A percentile compares a stretch with the other conserved stretches of the same genome.
Conservation (phyloP, 2,888 invertebrate genomes). For the Parapristionchus giblindavisi region DNA sequence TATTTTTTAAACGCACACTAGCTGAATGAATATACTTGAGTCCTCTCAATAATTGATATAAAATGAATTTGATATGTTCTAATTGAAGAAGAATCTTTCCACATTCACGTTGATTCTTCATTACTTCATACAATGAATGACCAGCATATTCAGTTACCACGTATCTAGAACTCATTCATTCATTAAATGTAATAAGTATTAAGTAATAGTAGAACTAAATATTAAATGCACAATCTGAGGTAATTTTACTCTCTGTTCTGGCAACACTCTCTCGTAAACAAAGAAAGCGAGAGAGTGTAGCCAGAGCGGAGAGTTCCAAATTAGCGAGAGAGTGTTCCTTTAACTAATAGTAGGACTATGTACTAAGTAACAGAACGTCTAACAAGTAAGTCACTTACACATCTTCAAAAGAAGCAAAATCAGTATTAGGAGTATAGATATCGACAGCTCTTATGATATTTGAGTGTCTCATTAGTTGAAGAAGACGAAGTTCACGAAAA, state of each 20-base stretch:
- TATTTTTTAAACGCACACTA: slow-evolving; percentile 49
- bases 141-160: slow-evolving; percentile 67
- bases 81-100: slow-evolving; percentile 78
- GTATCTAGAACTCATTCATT: slow-evolving; percentile 56
- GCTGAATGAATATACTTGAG: slow-evolving; percentile 77
- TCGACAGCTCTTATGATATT: slow-evolving; percentile 80
- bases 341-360: too few relatives aligned
- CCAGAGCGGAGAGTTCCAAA: too few relatives aligned
- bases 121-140: slow-evolving; percentile 53
- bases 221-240: too few relatives aligned
- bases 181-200: too few relatives aligned
- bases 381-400: too few relatives aligned
- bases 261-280: too few relatives aligned
- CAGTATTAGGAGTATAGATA: slow-evolving; percentile 61
- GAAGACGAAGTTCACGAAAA: slow-evolving; percentile 90
- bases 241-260: too few relatives aligned
- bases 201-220: too few relatives aligned
- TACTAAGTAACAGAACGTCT: too few relatives aligned
- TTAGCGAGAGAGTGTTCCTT: neutral
- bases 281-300: too few relatives aligned
- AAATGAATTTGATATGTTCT: slow-evolving; percentile 96
- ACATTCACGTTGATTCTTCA: slow-evolving; percentile 48
- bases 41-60: slow-evolving; percentile 95
- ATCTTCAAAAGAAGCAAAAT: slow-evolving; percentile 55
- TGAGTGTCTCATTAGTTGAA: slow-evolving; percentile 99